A percentile compares a stretch with the other conserved stretches of the same genome.
Conservation (phyloP, 2,797 vertebrate genomes). For the Parauchenoglanis punctatus region DNA sequence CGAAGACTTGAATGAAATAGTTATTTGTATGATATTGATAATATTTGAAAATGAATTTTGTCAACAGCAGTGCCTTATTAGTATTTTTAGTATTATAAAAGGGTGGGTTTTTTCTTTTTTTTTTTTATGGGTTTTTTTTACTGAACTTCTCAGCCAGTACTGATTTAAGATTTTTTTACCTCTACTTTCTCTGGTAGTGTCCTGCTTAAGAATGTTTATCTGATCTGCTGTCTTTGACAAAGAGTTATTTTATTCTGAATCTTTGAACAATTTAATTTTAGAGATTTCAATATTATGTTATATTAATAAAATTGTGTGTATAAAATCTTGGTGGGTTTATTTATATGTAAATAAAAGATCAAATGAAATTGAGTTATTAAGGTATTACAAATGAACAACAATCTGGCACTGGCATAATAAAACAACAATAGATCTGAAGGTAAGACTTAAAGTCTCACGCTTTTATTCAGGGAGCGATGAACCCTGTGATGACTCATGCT, state of each 20-base stretch:
- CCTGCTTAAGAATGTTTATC: conserved; percentile 28
- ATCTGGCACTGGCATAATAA: background rate
- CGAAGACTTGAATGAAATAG: conserved; percentile 26
- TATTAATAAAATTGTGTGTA: conserved; percentile 34
- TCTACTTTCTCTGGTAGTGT: conserved; percentile 13
- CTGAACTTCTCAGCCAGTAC: conserved; percentile 24
- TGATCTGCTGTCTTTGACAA: conserved; percentile 57
- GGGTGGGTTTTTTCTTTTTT: background rate
- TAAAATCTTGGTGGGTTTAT: background rate
- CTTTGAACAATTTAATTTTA: conserved; percentile 31
- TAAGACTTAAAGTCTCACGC: conserved; percentile 6
- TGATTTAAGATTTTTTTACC: conserved; percentile 12
- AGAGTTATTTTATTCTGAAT: conserved; percentile 40
- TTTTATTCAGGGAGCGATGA: conserved; percentile 52
- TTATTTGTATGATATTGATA: conserved; percentile 8
- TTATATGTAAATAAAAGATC: background rate
- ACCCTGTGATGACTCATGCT: conserved; percentile 72
- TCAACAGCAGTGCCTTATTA: conserved; percentile 30
- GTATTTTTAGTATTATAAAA: background rate
- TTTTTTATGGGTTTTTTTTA: background rate
- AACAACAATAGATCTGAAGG: background rate
- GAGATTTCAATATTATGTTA: conserved; percentile 33
- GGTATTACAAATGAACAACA: background rate
- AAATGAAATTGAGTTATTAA: background rate
- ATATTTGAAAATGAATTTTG: conserved; percentile 27